Evolutionary conservation across 2,113 vertebrate genomes (phyloP), one percentile per base, ranked within the genome.

Genomic region (Chaenocephalus aceratus): DNA sequence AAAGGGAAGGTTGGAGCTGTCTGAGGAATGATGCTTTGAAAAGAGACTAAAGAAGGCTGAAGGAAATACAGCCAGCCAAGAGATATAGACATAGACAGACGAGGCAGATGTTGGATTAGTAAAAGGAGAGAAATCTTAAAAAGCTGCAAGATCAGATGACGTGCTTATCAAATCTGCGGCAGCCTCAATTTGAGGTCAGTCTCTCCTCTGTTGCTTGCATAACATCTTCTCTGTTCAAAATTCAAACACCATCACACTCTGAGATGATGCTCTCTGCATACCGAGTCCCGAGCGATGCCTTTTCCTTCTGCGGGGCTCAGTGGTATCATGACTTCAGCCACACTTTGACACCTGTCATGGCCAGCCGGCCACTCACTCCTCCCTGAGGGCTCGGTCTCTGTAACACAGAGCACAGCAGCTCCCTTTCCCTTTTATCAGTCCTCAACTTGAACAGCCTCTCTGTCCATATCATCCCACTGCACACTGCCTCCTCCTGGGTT

Each of bases 361-460:
- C 54, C 63, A 79, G 51, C 80, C 73, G 75, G 81, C 61, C 48
- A 36, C 65, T 1, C 16, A n/a, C 53, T 60, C 64, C 70, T 72
- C 69, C 74, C 41, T 36, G 56, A 10, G 10, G 80, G 60, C 79
- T 54, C 5, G 10, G 14, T 62, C 64, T 75, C 53, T 63, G 52
- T 57, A 60, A 61, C 8, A 57, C 41, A 18, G 16, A 63, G 84
- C 72, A 77, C 65, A 70, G 85, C 60, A 45, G 58, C 74, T 72
- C 72, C 51, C 52, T 60, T 57, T 15, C 4, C 36, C 52, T 46
- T 70, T 71, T 30, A 63, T 85, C 84, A 66, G 30, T 52, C 36
- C 59, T 78, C 74, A 77, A 79, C 72, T 76, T 75, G 36, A 81
- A 75, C 77, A 58, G 44, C 53, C 16, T 23, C 44, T 65, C 79